Percentiles rank a stretch among this genome's conserved stretches.
These are phyloP conservation scores for Orthosia cruda DNA, from an alignment of 2,888 invertebrate species.

Conservation along the genomic window DNA sequence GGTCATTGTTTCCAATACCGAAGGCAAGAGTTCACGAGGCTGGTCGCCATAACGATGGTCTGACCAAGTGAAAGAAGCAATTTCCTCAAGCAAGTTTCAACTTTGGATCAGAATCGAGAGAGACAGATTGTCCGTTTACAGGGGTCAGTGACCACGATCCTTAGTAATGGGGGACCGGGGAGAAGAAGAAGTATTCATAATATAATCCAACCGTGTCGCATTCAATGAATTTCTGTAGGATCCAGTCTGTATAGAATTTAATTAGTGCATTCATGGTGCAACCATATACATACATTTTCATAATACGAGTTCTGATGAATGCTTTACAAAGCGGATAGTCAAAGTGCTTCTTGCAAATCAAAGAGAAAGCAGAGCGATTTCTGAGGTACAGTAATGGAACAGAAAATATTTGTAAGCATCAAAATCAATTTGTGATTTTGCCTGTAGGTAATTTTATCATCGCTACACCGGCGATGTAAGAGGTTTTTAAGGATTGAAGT, in stretches of 20 bases:
- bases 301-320: not conserved
- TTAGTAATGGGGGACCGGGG: too few relatives aligned
- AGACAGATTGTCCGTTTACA: too few relatives aligned
- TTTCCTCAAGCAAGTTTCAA: too few relatives aligned
- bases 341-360: not conserved
- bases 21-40: too few relatives aligned
- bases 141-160: too few relatives aligned
- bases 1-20: too few relatives aligned
- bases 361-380: slow-evolving; percentile 1
- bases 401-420: not conserved
- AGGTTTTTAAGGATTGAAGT: not conserved
- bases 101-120: too few relatives aligned
- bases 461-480: not conserved
- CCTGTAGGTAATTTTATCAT: not conserved
- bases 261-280: not conserved
- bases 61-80: too few relatives aligned
- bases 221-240: not conserved
- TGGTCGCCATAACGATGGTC: too few relatives aligned
- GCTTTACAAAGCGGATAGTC: not conserved
- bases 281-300: not conserved
- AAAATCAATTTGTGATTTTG: too few relatives aligned
- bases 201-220: not conserved
- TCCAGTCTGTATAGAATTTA: not conserved
- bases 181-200: not conserved
- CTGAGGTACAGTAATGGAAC: not conserved